phyloP scores from a whole-genome alignment of 2,797 vertebrate species.

The Gallinago solitaria region DNA sequence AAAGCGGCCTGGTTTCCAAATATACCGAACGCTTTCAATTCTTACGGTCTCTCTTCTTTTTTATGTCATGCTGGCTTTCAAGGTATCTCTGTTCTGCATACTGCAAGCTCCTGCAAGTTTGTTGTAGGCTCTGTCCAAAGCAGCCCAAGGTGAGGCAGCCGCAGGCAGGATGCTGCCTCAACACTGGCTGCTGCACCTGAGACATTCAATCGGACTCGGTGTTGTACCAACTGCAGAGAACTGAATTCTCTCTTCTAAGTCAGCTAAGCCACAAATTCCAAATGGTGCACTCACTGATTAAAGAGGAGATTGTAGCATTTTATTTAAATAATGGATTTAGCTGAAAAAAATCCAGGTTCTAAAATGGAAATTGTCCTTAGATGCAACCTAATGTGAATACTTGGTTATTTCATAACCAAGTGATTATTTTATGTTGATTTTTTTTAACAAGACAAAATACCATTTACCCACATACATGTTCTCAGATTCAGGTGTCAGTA shows the following conservation, averaged over 20 bases:
- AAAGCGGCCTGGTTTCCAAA: slow-evolving; percentile 28
- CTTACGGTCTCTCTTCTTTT: not conserved
- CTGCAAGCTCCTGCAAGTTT: not conserved
- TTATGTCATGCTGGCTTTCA: not conserved
- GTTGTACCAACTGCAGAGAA: not conserved
- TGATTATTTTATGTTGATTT: not conserved
- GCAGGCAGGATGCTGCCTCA: not conserved
- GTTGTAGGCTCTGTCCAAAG: not conserved
- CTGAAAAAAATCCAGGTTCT: not conserved
- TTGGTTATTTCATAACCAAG: not conserved
- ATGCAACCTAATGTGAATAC: not conserved
- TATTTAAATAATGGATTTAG: not conserved
- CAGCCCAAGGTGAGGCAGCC: not conserved
- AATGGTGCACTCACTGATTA: not conserved
- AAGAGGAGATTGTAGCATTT: accelerated
- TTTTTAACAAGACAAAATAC: not conserved
- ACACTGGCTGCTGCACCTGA: not conserved
- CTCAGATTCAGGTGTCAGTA: not conserved
- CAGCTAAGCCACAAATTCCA: not conserved
- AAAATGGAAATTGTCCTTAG: not conserved
- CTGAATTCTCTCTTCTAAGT: not conserved
- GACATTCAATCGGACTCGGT: accelerated
- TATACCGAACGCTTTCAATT: not conserved
- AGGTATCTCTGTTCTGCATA: not conserved
- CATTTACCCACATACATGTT: not conserved